Evolutionary conservation across 2,888 invertebrate species (phyloP), one percentile per base, ranked within the genome.

Genomic region (Eurytoma adleriae): DNA sequence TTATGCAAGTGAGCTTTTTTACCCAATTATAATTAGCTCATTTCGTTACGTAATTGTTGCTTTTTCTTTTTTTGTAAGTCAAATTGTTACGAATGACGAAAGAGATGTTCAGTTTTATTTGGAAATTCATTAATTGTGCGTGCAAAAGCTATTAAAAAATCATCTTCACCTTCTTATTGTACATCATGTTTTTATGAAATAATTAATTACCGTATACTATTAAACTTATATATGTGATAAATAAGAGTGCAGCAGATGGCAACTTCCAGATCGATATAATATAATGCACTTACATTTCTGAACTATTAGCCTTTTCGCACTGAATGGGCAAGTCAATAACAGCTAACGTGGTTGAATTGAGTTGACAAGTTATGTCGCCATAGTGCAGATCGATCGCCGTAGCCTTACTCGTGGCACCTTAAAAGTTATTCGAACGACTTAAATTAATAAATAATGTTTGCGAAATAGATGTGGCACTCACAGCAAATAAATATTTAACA

Each of bases 361-460:
- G 92, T 91, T 96, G 95, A 87, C 97, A 97, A 0, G 96, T 92
- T 86, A 95, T 95, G 91, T 97, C 97, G 12, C 97, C 97, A 86
- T 96, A 97, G 89, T 96, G 95, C 73, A 97, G 92, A 88, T 96
- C 96, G 24, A 94, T 94, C 2, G 97, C 96, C 59, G 96, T 96
- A 85, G 95, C 95, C 89, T 96, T 96, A 75, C 96, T 96, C 75
- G 97, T 97, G 3, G 96, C 96, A 76, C 94, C 94, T 93, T 87
- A n/a, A 40, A 64, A 64, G 30, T 30, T 30, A 30, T n/a, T 62
- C 30, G 14, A 16, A n/a, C 40, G n/a, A n/a, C 24, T 3, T 14
- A 20, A 62, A 54, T n/a, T 40, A 40, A 40, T 40, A 40, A 40
- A 5, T 40, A 40, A 7, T 7, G 7, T 40, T 40, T 40, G 40